These are phyloP conservation scores for Achlya flavicornis DNA, from an alignment of 2,888 invertebrate species.

Conservation along the genomic window DNA sequence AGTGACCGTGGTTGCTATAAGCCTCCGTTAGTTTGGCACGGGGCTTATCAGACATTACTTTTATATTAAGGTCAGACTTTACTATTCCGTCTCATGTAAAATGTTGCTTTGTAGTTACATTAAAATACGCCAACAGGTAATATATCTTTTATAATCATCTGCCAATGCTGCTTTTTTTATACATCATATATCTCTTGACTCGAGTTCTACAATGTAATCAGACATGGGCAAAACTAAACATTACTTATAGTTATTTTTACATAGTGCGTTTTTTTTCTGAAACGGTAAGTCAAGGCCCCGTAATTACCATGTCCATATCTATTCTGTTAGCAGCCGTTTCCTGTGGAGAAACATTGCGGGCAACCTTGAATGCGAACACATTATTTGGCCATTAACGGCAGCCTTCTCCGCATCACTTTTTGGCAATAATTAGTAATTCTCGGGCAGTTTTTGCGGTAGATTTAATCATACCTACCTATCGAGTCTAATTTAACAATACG, in stretches of 20 bases:
- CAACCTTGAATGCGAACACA: slow-evolving; percentile 75
- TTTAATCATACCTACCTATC: slow-evolving; percentile 24
- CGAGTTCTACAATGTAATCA: slow-evolving; percentile 5
- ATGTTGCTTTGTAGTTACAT: neutral
- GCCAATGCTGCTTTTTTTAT: neutral
- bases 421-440: slow-evolving; percentile 64
- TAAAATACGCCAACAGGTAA: neutral
- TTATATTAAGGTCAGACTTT: slow-evolving; percentile 25
- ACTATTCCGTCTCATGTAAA: slow-evolving; percentile 18
- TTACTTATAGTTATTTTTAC: slow-evolving; percentile 56
- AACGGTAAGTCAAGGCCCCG: slow-evolving; percentile 80
- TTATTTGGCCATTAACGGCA: slow-evolving; percentile 76
- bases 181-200: neutral
- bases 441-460: slow-evolving; percentile 32
- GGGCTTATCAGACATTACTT: neutral
- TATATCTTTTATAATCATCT: neutral
- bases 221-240: slow-evolving; percentile 21
- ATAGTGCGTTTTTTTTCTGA: slow-evolving; percentile 73
- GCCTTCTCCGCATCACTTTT: slow-evolving; percentile 70
- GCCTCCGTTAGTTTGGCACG: slow-evolving; percentile 8
- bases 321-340: slow-evolving; percentile 76
- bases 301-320: slow-evolving; percentile 80
- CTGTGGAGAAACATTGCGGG: slow-evolving; percentile 68
- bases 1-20: slow-evolving; percentile 31
- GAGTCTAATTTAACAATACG: neutral